Conservation (phyloP, 2,797 vertebrate species). For the Nothura maculosa region DNA sequence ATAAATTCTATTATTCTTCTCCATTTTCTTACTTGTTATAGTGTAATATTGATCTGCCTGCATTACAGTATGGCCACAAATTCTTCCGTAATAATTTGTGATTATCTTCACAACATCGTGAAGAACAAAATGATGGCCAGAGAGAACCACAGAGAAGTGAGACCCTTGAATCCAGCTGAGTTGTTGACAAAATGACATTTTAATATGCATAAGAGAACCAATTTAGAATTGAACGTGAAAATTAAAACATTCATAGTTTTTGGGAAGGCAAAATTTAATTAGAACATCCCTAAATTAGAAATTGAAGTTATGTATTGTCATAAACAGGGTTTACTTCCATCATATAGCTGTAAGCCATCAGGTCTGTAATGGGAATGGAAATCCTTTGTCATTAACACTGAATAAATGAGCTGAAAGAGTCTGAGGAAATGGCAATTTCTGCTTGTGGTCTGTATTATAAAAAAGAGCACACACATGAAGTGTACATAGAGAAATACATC, state of each 20-base stretch:
- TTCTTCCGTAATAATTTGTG: no score
- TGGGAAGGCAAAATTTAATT: slow-evolving; percentile 5
- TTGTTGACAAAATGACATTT: neutral
- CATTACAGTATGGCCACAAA: neutral
- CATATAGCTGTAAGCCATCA: neutral
- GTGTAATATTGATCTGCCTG: neutral
- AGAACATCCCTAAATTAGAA: neutral
- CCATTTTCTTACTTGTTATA: neutral
- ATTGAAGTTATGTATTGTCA: neutral
- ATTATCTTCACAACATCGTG: no score
- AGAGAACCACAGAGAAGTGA: neutral
- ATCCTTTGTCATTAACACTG: neutral
- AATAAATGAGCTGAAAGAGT: neutral
- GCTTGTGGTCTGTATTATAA: neutral
- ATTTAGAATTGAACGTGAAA: neutral
- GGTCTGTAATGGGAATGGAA: neutral
- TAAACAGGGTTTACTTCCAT: neutral
- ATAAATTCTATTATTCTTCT: neutral
- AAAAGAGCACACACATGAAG: neutral
- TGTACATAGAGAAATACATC: neutral
- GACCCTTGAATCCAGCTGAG: neutral
- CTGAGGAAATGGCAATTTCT: neutral
- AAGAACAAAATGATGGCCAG: neutral
- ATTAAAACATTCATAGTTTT: neutral
- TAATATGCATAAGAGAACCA: neutral